Base-by-base conservation (phyloP, 1,140 invertebrate genomes). In the Saxidomus purpurata region DNA sequence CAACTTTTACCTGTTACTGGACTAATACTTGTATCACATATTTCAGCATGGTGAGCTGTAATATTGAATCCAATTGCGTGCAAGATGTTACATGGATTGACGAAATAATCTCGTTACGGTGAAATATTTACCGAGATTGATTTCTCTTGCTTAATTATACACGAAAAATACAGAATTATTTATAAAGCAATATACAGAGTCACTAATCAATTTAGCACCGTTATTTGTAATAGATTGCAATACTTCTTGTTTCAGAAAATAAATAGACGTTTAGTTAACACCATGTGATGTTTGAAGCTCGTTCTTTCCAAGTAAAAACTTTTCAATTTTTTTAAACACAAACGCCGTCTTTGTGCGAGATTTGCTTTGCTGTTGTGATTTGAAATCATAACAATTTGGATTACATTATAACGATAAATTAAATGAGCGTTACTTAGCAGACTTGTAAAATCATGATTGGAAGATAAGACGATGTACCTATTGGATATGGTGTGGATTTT, bases 81-180 rank as follows among this genome's bases (percentile, higher is more conserved):
- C 63, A 67, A 67, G 63, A 67, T 34, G 25, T 67, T 67, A n/a
- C 63, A 28, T 31, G 11, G 6, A 28, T 31, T 59, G 52, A 59
- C n/a, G n/a, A 3, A 22, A 59, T 59, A 59, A 31, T 34, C 63
- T 9, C 8, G 6, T 8, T 9, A 31, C 6, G n/a, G 31, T 67
- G 9, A 67, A 67, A 34, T 67, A 67, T 67, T 67, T 36, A 67
- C 63, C 25, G 19, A 4, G 6, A 67, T 67, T 67, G 63, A 67
- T 67, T 67, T 28, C 8, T 15, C 8, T 34, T 8, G 25, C 63
- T 28, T 31, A 28, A 3, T 59, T 25, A 59, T 67, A 9, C 19
- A 67, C 13, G n/a, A n/a, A 6, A 59, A 22, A 59, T 67, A 67
- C 34, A 67, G 63, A 67, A 67, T 67, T 67, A 67, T 67, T 67